phyloP scores from a whole-genome alignment of 64 coral and sea anemone species.

The Porites lutea region DNA sequence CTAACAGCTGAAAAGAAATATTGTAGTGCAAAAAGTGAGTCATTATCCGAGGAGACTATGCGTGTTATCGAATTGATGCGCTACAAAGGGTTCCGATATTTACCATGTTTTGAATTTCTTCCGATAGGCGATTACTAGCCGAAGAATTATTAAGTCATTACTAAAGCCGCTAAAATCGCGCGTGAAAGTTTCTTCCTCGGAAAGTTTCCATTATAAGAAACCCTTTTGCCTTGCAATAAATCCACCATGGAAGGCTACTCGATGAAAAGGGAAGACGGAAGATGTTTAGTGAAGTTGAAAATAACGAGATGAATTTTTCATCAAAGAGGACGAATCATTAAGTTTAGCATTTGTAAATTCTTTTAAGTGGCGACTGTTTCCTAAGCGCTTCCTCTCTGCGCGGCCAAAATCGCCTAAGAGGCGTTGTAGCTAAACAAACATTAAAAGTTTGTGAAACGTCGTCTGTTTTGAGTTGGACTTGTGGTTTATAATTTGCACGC shows the following conservation, averaged over 20 bases:
- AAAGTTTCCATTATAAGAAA: too few relatives aligned
- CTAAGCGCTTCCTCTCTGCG: constrained; percentile 31
- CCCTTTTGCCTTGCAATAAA: too few relatives aligned
- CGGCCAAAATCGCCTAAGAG: neutral
- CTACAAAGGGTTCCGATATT: constrained; percentile 40
- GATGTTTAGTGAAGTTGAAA: neutral
- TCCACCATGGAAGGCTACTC: too few relatives aligned
- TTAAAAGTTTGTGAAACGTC: neutral
- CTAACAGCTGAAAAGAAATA: neutral
- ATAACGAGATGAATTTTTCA: neutral
- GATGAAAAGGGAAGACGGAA: too few relatives aligned
- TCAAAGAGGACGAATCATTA: neutral
- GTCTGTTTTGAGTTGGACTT: constrained; percentile 18
- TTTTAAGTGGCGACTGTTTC: neutral
- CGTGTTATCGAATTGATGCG: constrained; percentile 2
- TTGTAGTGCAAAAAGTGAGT: neutral
- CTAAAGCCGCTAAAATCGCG: neutral
- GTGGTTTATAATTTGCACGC: constrained; percentile 27
- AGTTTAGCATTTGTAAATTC: constrained; percentile 19
- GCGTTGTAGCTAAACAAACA: constrained; percentile 29
- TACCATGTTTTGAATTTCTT: constrained; percentile 30
- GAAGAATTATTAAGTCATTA: constrained; percentile 10
- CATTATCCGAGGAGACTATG: constrained; percentile 3
- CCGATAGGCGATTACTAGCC: neutral
- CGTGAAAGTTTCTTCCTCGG: neutral